Conservation (phyloP, 2,113 vertebrate species). For the Diadophis punctatus region DNA sequence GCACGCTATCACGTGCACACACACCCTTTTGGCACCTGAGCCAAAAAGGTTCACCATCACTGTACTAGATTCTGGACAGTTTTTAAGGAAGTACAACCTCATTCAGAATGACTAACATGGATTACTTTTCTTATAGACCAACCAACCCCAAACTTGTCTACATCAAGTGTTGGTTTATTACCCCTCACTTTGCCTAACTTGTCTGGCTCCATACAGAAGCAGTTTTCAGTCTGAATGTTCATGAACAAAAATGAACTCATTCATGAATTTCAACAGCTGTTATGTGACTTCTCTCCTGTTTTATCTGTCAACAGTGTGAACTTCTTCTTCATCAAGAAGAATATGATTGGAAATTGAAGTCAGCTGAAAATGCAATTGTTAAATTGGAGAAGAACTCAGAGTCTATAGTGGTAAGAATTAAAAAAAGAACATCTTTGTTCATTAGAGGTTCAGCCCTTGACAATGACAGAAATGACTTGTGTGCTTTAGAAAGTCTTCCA, state of each 20-base stretch:
- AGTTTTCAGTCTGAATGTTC: background rate
- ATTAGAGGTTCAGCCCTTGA: background rate
- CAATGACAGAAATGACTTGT: background rate
- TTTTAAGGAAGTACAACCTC: background rate
- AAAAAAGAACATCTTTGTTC: background rate
- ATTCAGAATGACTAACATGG: background rate
- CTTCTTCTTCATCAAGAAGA: slow-evolving; percentile 65
- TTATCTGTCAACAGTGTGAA: slow-evolving; percentile 67
- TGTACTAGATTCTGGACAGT: background rate
- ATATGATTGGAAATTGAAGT: slow-evolving; percentile 67
- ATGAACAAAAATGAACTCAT: background rate
- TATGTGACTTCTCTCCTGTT: background rate
- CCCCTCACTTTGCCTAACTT: background rate
- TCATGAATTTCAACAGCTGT: background rate
- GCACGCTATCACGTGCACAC: too few species aligned
- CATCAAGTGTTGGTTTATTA: background rate
- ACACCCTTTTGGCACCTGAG: too few species aligned
- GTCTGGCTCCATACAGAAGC: background rate
- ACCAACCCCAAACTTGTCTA: background rate
- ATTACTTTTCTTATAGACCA: background rate
- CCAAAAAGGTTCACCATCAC: too few species aligned
- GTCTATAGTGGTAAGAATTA: slow-evolving; percentile 72
- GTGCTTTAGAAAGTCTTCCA: background rate
- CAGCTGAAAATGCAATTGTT: slow-evolving; percentile 76
- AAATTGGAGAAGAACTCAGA: slow-evolving; percentile 77